These are phyloP conservation scores for Trachops cirrhosus DNA, from an alignment of 2,797 vertebrate species.

Conservation along the genomic window DNA sequence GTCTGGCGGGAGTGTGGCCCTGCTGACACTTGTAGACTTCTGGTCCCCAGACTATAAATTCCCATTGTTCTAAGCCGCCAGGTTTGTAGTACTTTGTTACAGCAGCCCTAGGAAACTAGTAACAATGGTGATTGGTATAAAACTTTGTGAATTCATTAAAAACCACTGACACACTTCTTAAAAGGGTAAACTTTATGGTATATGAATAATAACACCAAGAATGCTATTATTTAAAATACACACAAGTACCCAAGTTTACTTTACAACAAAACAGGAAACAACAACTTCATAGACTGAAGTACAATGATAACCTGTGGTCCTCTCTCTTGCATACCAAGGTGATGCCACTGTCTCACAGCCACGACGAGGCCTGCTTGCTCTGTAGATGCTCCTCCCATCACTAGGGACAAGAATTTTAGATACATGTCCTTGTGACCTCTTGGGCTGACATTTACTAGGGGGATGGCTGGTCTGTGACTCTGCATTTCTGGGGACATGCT, in stretches of 20 bases:
- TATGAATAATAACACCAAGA: background rate
- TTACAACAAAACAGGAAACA: background rate
- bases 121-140: background rate
- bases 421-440: background rate
- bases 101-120: background rate
- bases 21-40: background rate
- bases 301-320: background rate
- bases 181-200: background rate
- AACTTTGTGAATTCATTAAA: conserved; percentile 9
- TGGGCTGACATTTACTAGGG: background rate
- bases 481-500: background rate
- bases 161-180: background rate
- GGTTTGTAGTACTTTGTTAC: background rate
- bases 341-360: background rate
- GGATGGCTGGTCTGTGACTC: background rate
- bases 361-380: background rate
- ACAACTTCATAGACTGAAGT: background rate
- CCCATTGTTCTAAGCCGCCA: background rate
- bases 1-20: background rate
- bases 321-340: background rate
- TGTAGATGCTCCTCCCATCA: background rate
- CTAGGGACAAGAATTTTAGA: background rate
- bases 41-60: background rate
- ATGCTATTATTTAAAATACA: background rate
- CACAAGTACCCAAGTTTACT: background rate